Conservation (phyloP, 2,113 vertebrate genomes). For the Notarius lentiginosus region DNA sequence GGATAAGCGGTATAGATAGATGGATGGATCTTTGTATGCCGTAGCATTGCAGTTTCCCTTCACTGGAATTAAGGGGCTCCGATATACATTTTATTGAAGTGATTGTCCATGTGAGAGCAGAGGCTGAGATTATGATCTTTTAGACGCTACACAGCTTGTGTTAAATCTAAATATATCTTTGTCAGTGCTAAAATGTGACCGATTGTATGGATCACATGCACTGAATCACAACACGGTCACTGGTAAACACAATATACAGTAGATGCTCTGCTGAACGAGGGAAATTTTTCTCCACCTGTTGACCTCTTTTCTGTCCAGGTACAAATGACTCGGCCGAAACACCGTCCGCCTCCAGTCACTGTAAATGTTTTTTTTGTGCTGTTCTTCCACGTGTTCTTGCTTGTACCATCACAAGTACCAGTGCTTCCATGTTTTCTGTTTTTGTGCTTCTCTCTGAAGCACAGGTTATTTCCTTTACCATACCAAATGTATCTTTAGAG, state of each 20-base stretch:
- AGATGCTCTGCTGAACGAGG: constrained; percentile 59
- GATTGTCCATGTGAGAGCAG: neutral
- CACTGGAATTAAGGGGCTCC: neutral
- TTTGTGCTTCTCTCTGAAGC: constrained; percentile 57
- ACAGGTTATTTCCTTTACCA: constrained; percentile 70
- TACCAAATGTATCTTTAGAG: constrained; percentile 71
- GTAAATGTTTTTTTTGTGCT: constrained; percentile 41
- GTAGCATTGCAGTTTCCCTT: neutral
- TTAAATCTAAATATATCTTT: neutral
- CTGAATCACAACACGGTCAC: constrained; percentile 51
- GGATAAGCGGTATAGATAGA: too few species aligned
- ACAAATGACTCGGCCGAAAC: constrained; percentile 57
- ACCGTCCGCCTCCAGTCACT: neutral
- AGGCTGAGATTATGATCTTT: neutral
- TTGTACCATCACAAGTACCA: constrained; percentile 75
- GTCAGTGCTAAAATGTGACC: neutral
- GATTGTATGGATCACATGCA: neutral
- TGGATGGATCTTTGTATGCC: neutral
- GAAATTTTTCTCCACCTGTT: constrained; percentile 57
- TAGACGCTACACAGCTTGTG: neutral
- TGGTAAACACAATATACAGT: neutral
- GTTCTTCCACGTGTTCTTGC: constrained; percentile 63
- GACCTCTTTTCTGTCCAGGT: constrained; percentile 71
- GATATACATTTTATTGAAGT: neutral
- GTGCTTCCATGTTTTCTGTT: constrained; percentile 72